These are phyloP conservation scores for Patiria miniata DNA, from an alignment of 35 echinoderm and acorn worm genomes.

Conservation along the genomic window DNA sequence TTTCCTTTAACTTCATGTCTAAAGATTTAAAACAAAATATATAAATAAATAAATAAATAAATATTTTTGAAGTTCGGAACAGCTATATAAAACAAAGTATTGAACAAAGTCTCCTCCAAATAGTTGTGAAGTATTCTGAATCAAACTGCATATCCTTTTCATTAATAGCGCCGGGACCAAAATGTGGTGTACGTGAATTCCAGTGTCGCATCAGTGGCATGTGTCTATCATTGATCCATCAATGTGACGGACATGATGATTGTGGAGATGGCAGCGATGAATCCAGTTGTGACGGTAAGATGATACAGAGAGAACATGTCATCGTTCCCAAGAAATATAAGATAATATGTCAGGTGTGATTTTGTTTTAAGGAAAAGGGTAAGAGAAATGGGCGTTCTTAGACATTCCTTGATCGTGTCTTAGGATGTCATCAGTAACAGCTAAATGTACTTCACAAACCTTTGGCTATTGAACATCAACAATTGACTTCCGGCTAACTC, in stretches of 20 bases:
- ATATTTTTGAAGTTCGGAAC: too few species aligned
- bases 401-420: neutral
- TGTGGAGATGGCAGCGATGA: constrained; percentile 55
- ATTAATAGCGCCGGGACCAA: neutral
- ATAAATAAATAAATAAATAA: too few species aligned
- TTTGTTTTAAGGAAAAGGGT: neutral
- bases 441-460: neutral
- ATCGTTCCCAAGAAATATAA: too few species aligned
- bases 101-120: too few species aligned
- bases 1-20: too few species aligned
- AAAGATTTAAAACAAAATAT: too few species aligned
- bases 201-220: constrained; percentile 11
- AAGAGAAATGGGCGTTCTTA: neutral
- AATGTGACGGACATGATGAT: constrained; percentile 45
- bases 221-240: constrained; percentile 26
- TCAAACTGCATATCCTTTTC: too few species aligned
- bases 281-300: constrained; percentile 15
- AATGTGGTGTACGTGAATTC: neutral
- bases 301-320: neutral
- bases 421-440: neutral
- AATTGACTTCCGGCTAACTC: neutral
- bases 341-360: neutral
- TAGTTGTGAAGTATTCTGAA: too few species aligned
- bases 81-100: too few species aligned
- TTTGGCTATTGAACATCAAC: neutral